phyloP scores from a whole-genome alignment of 1,140 invertebrate species.

The Thaumatotibia leucotreta region DNA sequence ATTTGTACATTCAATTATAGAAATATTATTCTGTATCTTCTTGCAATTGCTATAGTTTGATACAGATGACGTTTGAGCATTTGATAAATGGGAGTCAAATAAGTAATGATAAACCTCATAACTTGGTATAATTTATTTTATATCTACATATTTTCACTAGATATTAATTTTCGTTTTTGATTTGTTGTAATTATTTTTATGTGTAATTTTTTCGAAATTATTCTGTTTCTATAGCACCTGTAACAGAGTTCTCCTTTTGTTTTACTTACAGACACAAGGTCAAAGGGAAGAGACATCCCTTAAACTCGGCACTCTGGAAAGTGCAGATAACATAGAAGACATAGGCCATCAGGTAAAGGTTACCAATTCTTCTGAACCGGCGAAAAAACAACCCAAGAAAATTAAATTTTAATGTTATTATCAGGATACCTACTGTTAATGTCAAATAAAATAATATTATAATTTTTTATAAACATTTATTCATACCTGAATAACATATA shows the following conservation, averaged over 20 bases:
- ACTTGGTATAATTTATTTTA: too few relatives aligned
- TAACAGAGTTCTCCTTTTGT: constrained; percentile 14
- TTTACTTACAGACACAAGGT: constrained; percentile 50
- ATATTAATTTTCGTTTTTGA: too few relatives aligned
- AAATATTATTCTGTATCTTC: too few relatives aligned
- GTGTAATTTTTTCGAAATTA: not conserved
- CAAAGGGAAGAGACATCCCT: constrained; percentile 63
- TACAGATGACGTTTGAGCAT: too few relatives aligned
- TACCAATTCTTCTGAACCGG: constrained; percentile 19
- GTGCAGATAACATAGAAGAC: constrained; percentile 60
- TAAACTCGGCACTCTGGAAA: constrained; percentile 59
- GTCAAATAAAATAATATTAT: constrained; percentile 15
- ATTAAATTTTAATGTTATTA: constrained; percentile 49
- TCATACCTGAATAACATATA: not conserved
- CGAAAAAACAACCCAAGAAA: constrained; percentile 60
- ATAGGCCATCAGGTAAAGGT: constrained; percentile 33
- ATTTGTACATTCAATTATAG: too few relatives aligned
- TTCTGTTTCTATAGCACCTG: not conserved
- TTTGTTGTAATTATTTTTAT: not conserved
- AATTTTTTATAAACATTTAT: not conserved
- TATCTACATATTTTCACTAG: too few relatives aligned
- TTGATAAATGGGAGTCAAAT: too few relatives aligned
- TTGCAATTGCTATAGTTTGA: too few relatives aligned
- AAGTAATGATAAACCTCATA: too few relatives aligned
- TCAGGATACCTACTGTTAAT: not conserved